A percentile compares a stretch with the other conserved stretches of the same genome.
phyloP scores from a whole-genome alignment of 2,797 vertebrate species.

The Chelon labrosus region DNA sequence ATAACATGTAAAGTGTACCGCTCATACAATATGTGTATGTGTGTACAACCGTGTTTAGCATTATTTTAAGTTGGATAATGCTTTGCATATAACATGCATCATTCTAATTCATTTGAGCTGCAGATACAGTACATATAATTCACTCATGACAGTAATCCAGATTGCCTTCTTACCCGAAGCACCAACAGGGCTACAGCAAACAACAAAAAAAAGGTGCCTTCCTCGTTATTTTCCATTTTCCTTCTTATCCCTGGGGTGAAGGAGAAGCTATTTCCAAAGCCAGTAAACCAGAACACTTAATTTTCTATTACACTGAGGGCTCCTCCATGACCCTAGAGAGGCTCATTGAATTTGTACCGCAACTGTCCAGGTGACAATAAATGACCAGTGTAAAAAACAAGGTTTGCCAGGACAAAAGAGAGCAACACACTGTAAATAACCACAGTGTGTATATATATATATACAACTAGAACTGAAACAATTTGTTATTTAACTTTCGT shows the following conservation, averaged over 20 bases:
- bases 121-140: not conserved
- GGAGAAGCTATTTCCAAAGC: conserved; percentile 32
- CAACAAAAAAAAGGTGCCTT: not conserved
- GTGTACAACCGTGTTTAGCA: too few species aligned
- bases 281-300: conserved; percentile 50
- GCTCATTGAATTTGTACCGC: conserved; percentile 44
- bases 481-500: not conserved
- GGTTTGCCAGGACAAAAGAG: conserved; percentile 14
- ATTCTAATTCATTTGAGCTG: too few species aligned
- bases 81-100: too few species aligned
- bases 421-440: not conserved
- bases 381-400: conserved; percentile 24
- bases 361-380: conserved; percentile 38
- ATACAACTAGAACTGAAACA: too few species aligned
- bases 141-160: not conserved
- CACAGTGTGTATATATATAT: too few species aligned
- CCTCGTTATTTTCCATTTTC: not conserved
- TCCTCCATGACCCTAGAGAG: conserved; percentile 1
- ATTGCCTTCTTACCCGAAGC: not conserved
- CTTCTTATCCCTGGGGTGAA: conserved; percentile 17
- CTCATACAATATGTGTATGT: too few species aligned
- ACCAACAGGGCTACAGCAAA: not conserved
- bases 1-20: not conserved
- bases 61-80: not conserved
- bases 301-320: conserved; percentile 49